Conservation (phyloP, 1,140 invertebrate genomes). For the Temnothorax curvispinosus region DNA sequence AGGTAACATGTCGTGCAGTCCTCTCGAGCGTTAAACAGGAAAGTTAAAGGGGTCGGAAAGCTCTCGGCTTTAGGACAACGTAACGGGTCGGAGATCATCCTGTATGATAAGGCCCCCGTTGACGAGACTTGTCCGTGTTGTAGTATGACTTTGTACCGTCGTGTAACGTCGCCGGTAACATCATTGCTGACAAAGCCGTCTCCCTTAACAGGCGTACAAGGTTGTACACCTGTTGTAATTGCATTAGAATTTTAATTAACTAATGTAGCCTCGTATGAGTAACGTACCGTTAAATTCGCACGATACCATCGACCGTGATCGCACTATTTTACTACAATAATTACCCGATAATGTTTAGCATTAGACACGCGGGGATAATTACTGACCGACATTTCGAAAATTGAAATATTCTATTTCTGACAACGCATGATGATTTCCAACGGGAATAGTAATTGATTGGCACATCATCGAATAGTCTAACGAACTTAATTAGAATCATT, state of each 20-base stretch:
- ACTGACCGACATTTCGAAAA: conserved; percentile 25
- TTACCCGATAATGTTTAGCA: background rate
- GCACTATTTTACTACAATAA: conserved; percentile 12
- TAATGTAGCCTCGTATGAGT: conserved; percentile 42
- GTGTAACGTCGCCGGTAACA: conserved; percentile 50
- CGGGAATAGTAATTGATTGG: background rate
- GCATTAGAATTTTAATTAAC: conserved; percentile 66
- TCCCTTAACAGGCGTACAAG: conserved; percentile 57
- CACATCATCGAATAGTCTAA: background rate
- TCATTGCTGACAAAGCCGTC: conserved; percentile 57
- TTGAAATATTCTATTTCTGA: conserved; percentile 18
- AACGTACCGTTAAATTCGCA: conserved; percentile 22
- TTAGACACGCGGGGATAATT: conserved; percentile 26
- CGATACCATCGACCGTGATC: conserved; percentile 1
- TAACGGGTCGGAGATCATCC: conserved; percentile 14
- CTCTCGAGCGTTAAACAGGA: background rate
- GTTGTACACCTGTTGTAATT: conserved; percentile 47
- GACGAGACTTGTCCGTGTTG: conserved; percentile 42
- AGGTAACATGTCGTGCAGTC: background rate
- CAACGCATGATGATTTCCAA: background rate
- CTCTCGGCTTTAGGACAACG: conserved; percentile 5
- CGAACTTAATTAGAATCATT: conserved; percentile 1
- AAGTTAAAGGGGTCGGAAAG: conserved; percentile 28
- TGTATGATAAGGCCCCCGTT: conserved; percentile 10
- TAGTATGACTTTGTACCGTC: conserved; percentile 35